These are phyloP conservation scores for Aeoliscus strigatus DNA, from an alignment of 2,797 vertebrate species.

Conservation along the genomic window DNA sequence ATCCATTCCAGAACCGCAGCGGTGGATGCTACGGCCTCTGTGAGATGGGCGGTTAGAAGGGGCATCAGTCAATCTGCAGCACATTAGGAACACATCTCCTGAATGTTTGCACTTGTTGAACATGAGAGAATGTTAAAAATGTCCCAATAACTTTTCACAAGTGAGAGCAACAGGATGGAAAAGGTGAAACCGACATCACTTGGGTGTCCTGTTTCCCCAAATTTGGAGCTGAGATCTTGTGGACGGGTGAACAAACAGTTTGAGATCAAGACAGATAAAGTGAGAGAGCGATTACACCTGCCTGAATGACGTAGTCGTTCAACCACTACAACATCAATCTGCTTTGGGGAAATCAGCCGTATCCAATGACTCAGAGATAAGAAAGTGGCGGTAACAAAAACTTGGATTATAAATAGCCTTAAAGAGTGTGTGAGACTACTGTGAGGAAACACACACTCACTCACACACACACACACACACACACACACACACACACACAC, in stretches of 20 bases:
- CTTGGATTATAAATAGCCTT: slow-evolving; percentile 60
- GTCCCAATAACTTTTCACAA: too few species aligned
- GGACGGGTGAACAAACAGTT: slow-evolving; percentile 8
- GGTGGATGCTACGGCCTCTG: too few species aligned
- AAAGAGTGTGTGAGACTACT: slow-evolving; percentile 30
- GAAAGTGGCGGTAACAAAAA: slow-evolving; percentile 53
- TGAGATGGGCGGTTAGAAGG: too few species aligned
- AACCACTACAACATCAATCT: slow-evolving; percentile 48
- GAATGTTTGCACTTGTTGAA: too few species aligned
- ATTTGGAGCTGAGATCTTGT: slow-evolving; percentile 4
- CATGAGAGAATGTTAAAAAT: too few species aligned
- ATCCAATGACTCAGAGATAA: slow-evolving; percentile 55
- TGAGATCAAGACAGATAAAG: slow-evolving; percentile 27
- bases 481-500: slow-evolving; percentile 20
- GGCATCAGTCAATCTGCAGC: too few species aligned
- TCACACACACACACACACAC: slow-evolving; percentile 23
- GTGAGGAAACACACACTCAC: slow-evolving; percentile 50
- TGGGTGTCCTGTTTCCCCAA: too few species aligned
- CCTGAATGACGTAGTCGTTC: slow-evolving; percentile 13
- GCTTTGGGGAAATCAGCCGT: slow-evolving; percentile 31
- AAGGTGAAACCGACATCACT: too few species aligned
- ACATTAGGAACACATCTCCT: too few species aligned
- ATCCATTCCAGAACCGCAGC: too few species aligned
- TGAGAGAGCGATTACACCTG: slow-evolving; percentile 19
- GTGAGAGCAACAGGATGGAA: too few species aligned